A percentile compares a stretch with the other conserved stretches of the same genome.
Evolutionary conservation across 2,113 vertebrate species (phyloP).

Genomic region (Hydropotes inermis): DNA sequence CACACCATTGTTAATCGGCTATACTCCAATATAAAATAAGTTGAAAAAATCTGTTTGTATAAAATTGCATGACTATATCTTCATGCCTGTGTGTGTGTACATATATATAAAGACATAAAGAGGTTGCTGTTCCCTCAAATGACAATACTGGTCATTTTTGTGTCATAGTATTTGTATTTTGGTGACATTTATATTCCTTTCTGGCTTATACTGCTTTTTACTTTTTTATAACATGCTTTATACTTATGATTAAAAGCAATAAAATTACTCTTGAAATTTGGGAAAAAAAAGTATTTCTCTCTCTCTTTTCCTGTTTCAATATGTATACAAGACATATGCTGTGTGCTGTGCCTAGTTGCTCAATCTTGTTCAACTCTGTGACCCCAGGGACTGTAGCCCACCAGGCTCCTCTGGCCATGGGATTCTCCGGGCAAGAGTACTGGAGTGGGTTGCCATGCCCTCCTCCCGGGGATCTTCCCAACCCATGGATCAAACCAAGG

Average conservation of each 20-base stretch:
- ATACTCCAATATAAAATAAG: background rate
- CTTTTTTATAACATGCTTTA: background rate
- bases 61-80: background rate
- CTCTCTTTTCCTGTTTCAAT: background rate
- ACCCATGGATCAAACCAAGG: background rate
- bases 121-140: background rate
- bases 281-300: background rate
- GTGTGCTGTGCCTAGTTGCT: background rate
- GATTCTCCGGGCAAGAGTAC: background rate
- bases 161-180: background rate
- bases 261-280: background rate
- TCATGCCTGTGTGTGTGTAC: background rate
- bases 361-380: background rate
- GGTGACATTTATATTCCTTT: background rate
- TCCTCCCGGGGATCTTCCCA: background rate
- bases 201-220: background rate
- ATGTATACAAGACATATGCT: background rate
- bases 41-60: background rate
- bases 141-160: background rate
- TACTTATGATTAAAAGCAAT: background rate
- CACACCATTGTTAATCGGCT: background rate
- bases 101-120: background rate
- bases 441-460: background rate
- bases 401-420: background rate
- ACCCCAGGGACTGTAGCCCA: background rate